Percentiles rank a stretch among this genome's conserved stretches.
Conservation (phyloP, 2,888 invertebrate genomes). For the Orchesella flavescens region DNA sequence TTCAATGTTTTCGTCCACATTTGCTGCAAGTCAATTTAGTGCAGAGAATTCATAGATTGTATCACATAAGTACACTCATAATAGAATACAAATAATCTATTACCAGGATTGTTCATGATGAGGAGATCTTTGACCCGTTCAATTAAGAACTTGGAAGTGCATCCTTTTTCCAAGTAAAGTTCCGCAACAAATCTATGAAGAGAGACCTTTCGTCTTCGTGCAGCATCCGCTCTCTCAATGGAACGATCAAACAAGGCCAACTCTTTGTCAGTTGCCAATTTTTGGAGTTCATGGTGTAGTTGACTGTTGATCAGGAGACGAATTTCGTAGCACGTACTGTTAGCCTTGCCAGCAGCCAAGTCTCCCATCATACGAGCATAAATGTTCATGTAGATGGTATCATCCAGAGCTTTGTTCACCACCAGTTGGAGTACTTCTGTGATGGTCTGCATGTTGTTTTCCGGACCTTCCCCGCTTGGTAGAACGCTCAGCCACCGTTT, state of each 20-base stretch:
- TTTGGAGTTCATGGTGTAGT: conserved; percentile 69
- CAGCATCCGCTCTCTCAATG: conserved; percentile 64
- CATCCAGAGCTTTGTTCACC: conserved; percentile 69
- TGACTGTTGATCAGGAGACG: conserved; percentile 68
- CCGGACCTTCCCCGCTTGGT: conserved; percentile 55
- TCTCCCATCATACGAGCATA: conserved; percentile 70
- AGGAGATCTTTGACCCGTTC: conserved; percentile 68
- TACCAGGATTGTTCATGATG: conserved; percentile 63
- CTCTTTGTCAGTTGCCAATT: conserved; percentile 69
- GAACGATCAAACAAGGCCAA: conserved; percentile 67
- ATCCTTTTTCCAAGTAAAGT: conserved; percentile 69
- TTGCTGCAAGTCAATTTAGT: conserved; percentile 34
- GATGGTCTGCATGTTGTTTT: conserved; percentile 56
- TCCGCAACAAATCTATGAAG: conserved; percentile 71
- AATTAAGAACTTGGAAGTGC: conserved; percentile 68
- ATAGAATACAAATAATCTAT: no score
- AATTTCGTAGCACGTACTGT: conserved; percentile 56
- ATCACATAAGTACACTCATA: no score
- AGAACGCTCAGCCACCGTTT: conserved; percentile 69
- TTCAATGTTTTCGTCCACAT: conserved; percentile 70
- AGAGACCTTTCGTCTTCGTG: conserved; percentile 68
- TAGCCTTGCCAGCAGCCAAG: conserved; percentile 61
- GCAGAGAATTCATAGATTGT: no score
- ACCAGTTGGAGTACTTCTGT: conserved; percentile 68
- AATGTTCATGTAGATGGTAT: conserved; percentile 70